Evolutionary conservation across 92 coral and sea anemone genomes (phyloP), one percentile per base, ranked within the genome.

Genomic region (Phenganax subtilis): DNA sequence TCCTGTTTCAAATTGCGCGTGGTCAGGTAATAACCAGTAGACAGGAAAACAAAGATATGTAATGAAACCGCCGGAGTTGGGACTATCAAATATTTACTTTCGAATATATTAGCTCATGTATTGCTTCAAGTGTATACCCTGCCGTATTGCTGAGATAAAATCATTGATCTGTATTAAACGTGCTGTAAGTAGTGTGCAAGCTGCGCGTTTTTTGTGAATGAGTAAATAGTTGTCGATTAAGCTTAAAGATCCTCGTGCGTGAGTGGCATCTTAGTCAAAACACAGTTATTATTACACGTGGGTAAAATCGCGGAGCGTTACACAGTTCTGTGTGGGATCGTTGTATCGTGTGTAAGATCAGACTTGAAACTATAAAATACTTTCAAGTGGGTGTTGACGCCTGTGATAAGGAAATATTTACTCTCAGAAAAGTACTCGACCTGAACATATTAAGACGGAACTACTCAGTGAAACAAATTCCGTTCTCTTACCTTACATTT

Each of bases 311-410:
- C 47, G 47, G 47, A 37, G 47, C 47, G 0, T 15, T 12, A 61
- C 30, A 7, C 3, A 64, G 70, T 7, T 20, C 27, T 20, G 15
- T 14, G 30, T 25, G 37, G 47, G 47, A 68, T 53, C 53, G 0
- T 10, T 51, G 9, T 28, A 27, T 30, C 73, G 73, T 68, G 73
- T 10, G 73, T 17, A 7, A 28, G 54, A 68, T 68, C 73, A 68
- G 73, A 68, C 52, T 27, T 16, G 57, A 75, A 75, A 16, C 61
- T 30, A 55, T 29, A 75, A 55, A 75, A 56, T 14, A 57, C 52
- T 15, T 57, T 76, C 81, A 76, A 76, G 81, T 76, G 81, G 81
- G 81, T 76, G 81, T 58, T 76, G 81, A 76, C 53, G 52, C 69
- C 30, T 76, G 28, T 29, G 81, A 76, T 76, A 76, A 76, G 56